A percentile compares a stretch with the other conserved stretches of the same genome.
These are phyloP conservation scores for Abrostola tripartita DNA, from an alignment of 2,888 invertebrate species.

Conservation along the genomic window DNA sequence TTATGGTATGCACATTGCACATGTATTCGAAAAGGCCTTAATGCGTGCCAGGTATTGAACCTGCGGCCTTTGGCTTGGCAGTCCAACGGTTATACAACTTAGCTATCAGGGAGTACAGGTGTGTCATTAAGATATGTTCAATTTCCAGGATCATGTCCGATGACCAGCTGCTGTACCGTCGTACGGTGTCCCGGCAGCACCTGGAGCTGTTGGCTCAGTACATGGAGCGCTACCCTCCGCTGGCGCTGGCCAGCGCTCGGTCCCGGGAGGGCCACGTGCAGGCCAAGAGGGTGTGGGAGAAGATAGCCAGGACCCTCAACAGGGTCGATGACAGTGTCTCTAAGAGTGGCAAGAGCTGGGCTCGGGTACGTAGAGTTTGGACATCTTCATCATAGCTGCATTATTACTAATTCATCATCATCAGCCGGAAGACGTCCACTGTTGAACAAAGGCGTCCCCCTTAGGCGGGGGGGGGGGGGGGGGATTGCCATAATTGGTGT, in stretches of 20 bases:
- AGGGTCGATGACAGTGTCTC: constrained; percentile 47
- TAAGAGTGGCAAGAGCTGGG: constrained; percentile 54
- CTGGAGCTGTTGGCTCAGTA: constrained; percentile 56
- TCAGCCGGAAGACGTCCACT: too few relatives aligned
- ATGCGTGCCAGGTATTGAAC: too few relatives aligned
- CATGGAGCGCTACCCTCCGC: constrained; percentile 57
- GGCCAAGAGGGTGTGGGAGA: constrained; percentile 54
- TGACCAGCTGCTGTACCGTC: constrained; percentile 32
- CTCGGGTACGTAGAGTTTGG: constrained; percentile 38
- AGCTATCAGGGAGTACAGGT: too few relatives aligned
- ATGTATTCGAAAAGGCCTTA: too few relatives aligned
- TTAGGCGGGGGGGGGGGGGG: too few relatives aligned
- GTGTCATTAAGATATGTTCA: too few relatives aligned
- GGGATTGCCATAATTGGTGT: too few relatives aligned
- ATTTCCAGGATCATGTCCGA: constrained; percentile 39
- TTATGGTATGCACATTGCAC: too few relatives aligned
- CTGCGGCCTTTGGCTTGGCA: too few relatives aligned
- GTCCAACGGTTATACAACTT: too few relatives aligned
- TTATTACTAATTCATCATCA: not conserved
- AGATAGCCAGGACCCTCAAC: constrained; percentile 56
- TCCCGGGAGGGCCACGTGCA: constrained; percentile 50
- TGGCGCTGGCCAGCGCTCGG: constrained; percentile 54
- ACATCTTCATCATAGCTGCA: not conserved
- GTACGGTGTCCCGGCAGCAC: constrained; percentile 47
- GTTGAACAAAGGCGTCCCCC: too few relatives aligned